Conservation (phyloP, 2,888 invertebrate genomes). For the Patella depressa region DNA sequence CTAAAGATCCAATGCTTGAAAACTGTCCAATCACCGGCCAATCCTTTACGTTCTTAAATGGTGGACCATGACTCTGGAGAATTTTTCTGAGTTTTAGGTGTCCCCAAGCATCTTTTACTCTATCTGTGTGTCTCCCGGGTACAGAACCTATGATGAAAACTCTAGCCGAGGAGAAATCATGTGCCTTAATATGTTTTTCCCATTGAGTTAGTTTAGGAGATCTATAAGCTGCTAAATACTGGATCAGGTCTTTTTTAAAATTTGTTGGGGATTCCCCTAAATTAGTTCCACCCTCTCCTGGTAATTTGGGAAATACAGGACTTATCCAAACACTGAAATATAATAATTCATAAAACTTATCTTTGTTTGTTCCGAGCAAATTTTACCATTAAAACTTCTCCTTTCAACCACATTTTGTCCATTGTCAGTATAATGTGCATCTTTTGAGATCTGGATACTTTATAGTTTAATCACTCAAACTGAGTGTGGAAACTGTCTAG, state of each 20-base stretch:
- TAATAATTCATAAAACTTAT: neutral
- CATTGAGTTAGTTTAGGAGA: constrained; percentile 79
- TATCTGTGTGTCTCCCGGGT: constrained; percentile 84
- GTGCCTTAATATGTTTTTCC: constrained; percentile 80
- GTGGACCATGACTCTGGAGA: constrained; percentile 78
- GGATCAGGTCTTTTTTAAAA: constrained; percentile 84
- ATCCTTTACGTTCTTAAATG: constrained; percentile 71
- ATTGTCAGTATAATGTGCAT: no score
- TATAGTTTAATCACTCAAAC: no score
- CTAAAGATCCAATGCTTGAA: constrained; percentile 91
- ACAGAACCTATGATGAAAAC: constrained; percentile 88
- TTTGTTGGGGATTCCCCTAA: constrained; percentile 86
- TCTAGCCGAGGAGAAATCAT: constrained; percentile 87
- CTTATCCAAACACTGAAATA: constrained; percentile 87
- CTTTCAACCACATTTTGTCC: neutral
- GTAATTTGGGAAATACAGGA: constrained; percentile 79
- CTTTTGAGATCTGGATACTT: no score
- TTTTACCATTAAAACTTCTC: neutral
- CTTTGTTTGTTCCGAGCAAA: neutral
- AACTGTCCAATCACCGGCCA: constrained; percentile 89
- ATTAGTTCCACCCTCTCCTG: constrained; percentile 51
- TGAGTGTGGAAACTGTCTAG: no score
- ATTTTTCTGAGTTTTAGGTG: constrained; percentile 76
- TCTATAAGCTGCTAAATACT: constrained; percentile 84
- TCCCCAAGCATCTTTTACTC: constrained; percentile 77